Evolutionary conservation across 2,797 vertebrate species (phyloP).

Genomic region (Sphaeramia orbicularis): DNA sequence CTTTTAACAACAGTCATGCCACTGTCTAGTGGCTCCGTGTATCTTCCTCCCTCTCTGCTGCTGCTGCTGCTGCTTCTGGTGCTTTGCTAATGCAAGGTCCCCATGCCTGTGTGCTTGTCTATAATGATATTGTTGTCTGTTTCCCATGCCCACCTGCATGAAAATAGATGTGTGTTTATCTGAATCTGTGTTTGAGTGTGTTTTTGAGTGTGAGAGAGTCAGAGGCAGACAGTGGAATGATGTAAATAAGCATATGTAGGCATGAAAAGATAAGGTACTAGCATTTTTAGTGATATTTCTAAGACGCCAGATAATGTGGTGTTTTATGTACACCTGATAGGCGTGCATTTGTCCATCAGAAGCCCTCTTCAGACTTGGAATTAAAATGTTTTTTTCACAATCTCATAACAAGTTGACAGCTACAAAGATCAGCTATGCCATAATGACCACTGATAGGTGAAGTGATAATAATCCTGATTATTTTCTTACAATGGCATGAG

Average conservation of each 20-base stretch:
- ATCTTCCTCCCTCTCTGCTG: constrained; percentile 24
- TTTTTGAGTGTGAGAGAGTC: constrained; percentile 26
- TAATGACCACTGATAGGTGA: too few relatives aligned
- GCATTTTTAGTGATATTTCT: constrained; percentile 68
- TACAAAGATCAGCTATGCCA: too few relatives aligned
- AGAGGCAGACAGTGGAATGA: constrained; percentile 13
- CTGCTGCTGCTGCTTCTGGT: constrained; percentile 52
- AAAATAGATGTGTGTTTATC: constrained; percentile 24
- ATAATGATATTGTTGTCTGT: constrained; percentile 22
- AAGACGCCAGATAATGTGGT: constrained; percentile 39
- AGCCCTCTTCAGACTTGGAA: too few relatives aligned
- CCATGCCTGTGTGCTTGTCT: constrained; percentile 63
- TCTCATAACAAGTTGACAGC: too few relatives aligned
- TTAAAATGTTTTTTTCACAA: too few relatives aligned
- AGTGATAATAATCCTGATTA: too few relatives aligned
- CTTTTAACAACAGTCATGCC: constrained; percentile 19
- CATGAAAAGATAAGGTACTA: constrained; percentile 21
- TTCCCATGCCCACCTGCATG: constrained; percentile 70
- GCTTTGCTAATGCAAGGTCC: constrained; percentile 50
- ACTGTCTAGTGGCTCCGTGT: constrained; percentile 41
- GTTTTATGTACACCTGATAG: constrained; percentile 2
- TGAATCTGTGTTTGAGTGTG: constrained; percentile 32
- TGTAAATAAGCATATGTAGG: not conserved
- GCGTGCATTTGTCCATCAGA: too few relatives aligned
- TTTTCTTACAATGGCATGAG: too few relatives aligned